phyloP scores from a whole-genome alignment of 2,888 invertebrate genomes.

The Nomada fabriciana region DNA sequence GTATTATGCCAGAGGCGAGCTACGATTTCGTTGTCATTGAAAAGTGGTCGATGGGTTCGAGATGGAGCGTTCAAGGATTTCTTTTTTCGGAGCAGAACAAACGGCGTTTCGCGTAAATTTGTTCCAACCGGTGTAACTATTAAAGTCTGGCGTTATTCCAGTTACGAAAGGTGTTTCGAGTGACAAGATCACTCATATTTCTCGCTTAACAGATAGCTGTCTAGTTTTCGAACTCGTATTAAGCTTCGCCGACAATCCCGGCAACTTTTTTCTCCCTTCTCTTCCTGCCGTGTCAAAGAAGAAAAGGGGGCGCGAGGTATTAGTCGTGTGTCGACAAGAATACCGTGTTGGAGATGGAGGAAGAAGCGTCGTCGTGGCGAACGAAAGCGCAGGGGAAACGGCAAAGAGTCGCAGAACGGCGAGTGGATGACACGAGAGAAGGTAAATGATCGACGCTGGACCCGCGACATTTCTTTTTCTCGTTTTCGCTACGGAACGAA shows the following conservation, averaged over 20 bases:
- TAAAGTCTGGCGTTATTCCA: conserved; percentile 54
- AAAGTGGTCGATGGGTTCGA: too few species aligned
- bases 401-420: conserved; percentile 31
- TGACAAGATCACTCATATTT: conserved; percentile 40
- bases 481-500: conserved; percentile 25
- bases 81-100: conserved; percentile 14
- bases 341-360: background rate
- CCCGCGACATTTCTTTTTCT: conserved; percentile 45
- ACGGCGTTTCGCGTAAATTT: conserved; percentile 26
- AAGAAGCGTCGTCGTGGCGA: background rate
- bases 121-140: conserved; percentile 52
- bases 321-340: background rate
- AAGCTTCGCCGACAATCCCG: background rate
- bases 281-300: background rate
- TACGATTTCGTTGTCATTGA: too few species aligned
- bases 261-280: background rate
- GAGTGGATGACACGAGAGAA: conserved; percentile 54
- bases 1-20: too few species aligned
- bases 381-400: conserved; percentile 16
- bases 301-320: background rate
- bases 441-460: conserved; percentile 62
- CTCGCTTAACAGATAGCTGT: conserved; percentile 31
- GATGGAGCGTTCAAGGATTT: too few species aligned
- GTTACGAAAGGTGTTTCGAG: conserved; percentile 44
- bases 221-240: conserved; percentile 8